Evolutionary conservation across 35 echinoderm and acorn worm species (phyloP), one percentile per base, ranked within the genome.

Genomic region (Strongylocentrotus purpuratus): DNA sequence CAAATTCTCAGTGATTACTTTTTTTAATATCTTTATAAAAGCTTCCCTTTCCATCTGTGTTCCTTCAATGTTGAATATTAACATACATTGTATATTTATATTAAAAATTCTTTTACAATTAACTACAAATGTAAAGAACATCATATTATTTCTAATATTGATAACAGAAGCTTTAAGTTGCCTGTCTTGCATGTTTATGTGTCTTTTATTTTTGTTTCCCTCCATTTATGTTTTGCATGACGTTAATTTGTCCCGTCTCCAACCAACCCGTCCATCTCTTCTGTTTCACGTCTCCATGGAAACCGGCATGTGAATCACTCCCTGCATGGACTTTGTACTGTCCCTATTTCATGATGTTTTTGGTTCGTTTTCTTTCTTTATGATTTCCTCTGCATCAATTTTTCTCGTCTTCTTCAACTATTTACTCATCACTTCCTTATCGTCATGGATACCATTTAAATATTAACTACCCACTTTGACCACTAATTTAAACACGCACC

Each of bases 131-230:
- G 35, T 41, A 41, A 41, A 41, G 35, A 41, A 41, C 0, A 41
- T 41, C 35, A 3, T 41, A 41, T 41, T 41, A 41, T 41, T 41
- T 41, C 35, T 41, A 41, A 41, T 3, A 41, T 59, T 59, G 9
- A 59, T 17, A 59, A 9, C 10, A 59, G 52, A 59, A 41, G 35
- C 35, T 41, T 41, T 41, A 41, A 41, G 35, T 41, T 59, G 52
- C 90, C 91, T 55, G 94, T 78, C 7, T 28, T 78, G 65, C 65
- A 78, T 78, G 65, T 78, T 78, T 78, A 78, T 78, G 4, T 78
- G n/a, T 7, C 65, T 78, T 78, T 78, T 78, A 15, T 78, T 78
- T 71, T 70, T 78, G 4, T 22, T 78, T 78, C 7, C 65, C 28
- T 28, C 65, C 65, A 28, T 78, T 78, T 78, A 78, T 78, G 65